These are phyloP conservation scores for Cichladusa arquata DNA, from an alignment of 2,113 vertebrate genomes.

Conservation along the genomic window DNA sequence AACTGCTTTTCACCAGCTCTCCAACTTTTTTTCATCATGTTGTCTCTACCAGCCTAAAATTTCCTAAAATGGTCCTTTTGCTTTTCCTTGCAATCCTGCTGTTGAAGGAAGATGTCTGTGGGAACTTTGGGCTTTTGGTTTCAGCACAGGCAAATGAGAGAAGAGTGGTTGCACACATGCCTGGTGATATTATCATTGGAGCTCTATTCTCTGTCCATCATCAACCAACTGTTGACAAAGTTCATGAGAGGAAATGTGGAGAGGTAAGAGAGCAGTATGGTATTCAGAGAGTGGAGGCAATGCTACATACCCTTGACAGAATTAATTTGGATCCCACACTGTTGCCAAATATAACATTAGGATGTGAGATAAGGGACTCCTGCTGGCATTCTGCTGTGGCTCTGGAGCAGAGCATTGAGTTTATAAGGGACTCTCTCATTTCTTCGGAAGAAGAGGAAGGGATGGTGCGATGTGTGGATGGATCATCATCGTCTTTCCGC, in stretches of 20 bases:
- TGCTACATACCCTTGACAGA: conserved; percentile 93
- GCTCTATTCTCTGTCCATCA: conserved; percentile 98
- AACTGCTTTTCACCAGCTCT: background rate
- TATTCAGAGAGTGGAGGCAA: conserved; percentile 97
- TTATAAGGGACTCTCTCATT: conserved; percentile 95
- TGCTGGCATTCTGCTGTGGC: conserved; percentile 98
- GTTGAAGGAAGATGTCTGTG: conserved; percentile 77
- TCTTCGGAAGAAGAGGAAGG: conserved; percentile 91
- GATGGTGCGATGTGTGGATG: conserved; percentile 85
- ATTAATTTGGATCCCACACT: conserved; percentile 90
- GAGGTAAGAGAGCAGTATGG: conserved; percentile 96
- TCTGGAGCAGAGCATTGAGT: conserved; percentile 98
- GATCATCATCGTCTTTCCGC: conserved; percentile 83
- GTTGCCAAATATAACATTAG: conserved; percentile 92
- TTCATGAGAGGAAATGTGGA: conserved; percentile 96
- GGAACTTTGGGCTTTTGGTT: conserved; percentile 66
- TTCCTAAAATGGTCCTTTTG: conserved; percentile 83
- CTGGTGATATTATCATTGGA: conserved; percentile 96
- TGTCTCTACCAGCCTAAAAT: conserved; percentile 75
- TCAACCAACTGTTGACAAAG: conserved; percentile 95
- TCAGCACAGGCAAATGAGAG: conserved; percentile 87
- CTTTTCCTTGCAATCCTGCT: conserved; percentile 76
- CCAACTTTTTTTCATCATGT: conserved; percentile 64
- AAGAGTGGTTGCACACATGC: conserved; percentile 91
- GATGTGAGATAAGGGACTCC: conserved; percentile 97